Conservation (phyloP, 2,797 vertebrate genomes). For the Propithecus perrieri region DNA sequence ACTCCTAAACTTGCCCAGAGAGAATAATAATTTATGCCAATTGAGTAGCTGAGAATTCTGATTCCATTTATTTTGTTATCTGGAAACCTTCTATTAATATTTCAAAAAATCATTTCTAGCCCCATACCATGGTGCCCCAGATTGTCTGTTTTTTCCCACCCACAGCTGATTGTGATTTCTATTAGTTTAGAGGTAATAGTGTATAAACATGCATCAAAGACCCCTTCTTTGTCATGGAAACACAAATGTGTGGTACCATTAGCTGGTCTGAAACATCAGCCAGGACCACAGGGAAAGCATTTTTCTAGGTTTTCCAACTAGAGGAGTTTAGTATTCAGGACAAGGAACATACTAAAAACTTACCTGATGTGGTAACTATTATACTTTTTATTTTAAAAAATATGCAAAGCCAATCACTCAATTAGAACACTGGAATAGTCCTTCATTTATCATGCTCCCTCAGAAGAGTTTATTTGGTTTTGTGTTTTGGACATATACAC, state of each 20-base stretch:
- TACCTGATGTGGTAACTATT: background rate
- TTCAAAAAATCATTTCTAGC: background rate
- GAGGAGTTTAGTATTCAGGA: background rate
- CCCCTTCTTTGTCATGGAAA: background rate
- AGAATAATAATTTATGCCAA: background rate
- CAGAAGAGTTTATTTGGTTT: conserved; percentile 19
- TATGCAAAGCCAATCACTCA: conserved; percentile 47
- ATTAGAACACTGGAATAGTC: conserved; percentile 54
- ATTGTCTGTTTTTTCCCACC: background rate
- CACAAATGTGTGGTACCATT: accelerated
- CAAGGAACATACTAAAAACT: background rate
- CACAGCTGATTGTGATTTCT: background rate
- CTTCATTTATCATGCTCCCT: conserved; percentile 65
- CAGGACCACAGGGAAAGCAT: accelerated
- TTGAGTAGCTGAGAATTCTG: background rate
- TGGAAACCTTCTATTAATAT: background rate
- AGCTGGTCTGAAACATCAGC: background rate
- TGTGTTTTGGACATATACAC: conserved; percentile 48
- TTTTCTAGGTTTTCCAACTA: background rate
- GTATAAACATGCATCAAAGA: background rate
- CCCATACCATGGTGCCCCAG: background rate
- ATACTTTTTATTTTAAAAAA: conserved; percentile 54
- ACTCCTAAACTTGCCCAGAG: background rate
- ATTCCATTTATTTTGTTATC: background rate
- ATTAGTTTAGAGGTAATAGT: background rate